A percentile compares a stretch with the other conserved stretches of the same genome.
Conservation (phyloP, 2,113 vertebrate genomes). For the Mastomys natalensis region DNA sequence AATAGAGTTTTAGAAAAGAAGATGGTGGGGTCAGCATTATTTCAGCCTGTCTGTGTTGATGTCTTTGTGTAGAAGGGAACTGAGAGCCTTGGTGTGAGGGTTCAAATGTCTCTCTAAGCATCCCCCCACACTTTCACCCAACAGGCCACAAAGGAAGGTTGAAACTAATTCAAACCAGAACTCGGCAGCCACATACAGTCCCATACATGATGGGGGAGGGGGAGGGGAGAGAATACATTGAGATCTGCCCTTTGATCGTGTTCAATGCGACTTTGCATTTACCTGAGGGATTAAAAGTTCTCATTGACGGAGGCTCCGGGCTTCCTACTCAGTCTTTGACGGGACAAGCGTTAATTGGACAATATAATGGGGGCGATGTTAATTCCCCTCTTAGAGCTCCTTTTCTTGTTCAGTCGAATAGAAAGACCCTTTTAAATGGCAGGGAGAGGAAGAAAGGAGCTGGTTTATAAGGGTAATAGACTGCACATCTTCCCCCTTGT, state of each 20-base stretch:
- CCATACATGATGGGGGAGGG: slow-evolving; percentile 59
- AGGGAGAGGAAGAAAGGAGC: slow-evolving; percentile 77
- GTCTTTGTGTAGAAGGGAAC: slow-evolving; percentile 73
- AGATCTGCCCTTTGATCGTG: slow-evolving; percentile 80
- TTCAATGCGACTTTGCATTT: slow-evolving; percentile 80
- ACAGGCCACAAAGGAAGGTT: slow-evolving; percentile 73
- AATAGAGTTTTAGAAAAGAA: slow-evolving; percentile 69
- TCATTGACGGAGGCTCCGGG: slow-evolving; percentile 78
- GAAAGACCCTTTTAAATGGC: slow-evolving; percentile 81
- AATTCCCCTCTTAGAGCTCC: slow-evolving; percentile 80
- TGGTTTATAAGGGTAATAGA: slow-evolving; percentile 82
- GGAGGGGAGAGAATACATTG: slow-evolving; percentile 73
- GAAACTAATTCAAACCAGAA: slow-evolving; percentile 76
- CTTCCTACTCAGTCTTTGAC: slow-evolving; percentile 81
- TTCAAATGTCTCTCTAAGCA: slow-evolving; percentile 67
- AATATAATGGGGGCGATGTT: slow-evolving; percentile 80
- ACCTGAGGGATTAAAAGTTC: slow-evolving; percentile 81
- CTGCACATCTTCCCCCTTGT: slow-evolving; percentile 78
- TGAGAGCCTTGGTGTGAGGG: slow-evolving; percentile 69
- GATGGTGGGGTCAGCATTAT: slow-evolving; percentile 68
- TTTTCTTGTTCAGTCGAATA: slow-evolving; percentile 83
- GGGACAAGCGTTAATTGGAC: slow-evolving; percentile 82
- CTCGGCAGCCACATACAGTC: slow-evolving; percentile 70
- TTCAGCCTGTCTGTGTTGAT: slow-evolving; percentile 61
- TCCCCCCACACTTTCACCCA: slow-evolving; percentile 73